Conservation (phyloP, 2,113 vertebrate genomes). For the Drymodes brunneopygia region DNA sequence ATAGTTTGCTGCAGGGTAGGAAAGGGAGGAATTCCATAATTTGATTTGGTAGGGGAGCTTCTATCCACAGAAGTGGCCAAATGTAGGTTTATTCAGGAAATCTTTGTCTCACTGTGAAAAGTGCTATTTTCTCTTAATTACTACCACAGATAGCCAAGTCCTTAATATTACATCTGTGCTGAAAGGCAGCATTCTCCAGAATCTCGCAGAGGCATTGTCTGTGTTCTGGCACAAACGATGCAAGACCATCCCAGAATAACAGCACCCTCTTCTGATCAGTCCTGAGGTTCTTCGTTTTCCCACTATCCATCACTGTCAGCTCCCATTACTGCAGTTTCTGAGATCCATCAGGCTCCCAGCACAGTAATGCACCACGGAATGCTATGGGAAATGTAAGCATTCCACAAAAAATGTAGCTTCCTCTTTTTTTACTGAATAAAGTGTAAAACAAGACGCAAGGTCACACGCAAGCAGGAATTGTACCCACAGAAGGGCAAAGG, state of each 20-base stretch:
- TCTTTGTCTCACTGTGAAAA: slow-evolving; percentile 24
- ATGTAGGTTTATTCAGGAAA: slow-evolving; percentile 30
- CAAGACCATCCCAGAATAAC: slow-evolving; percentile 24
- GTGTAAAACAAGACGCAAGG: not conserved
- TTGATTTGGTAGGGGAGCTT: slow-evolving; percentile 26
- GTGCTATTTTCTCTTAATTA: slow-evolving; percentile 36
- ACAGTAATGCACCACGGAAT: not conserved
- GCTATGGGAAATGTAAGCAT: not conserved
- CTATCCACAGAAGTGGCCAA: not conserved
- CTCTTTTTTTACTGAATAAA: not conserved
- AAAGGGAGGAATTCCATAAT: slow-evolving; percentile 29
- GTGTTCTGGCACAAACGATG: not conserved
- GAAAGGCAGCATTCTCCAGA: not conserved
- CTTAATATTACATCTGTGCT: slow-evolving; percentile 16
- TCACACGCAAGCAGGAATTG: not conserved
- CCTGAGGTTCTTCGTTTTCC: not conserved
- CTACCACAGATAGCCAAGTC: not conserved
- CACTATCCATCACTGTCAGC: not conserved
- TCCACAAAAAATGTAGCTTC: not conserved
- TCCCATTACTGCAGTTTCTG: not conserved
- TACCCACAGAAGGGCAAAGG: not conserved
- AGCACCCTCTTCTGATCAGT: slow-evolving; percentile 47
- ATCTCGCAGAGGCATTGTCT: not conserved
- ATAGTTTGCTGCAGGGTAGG: slow-evolving; percentile 37
- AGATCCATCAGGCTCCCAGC: not conserved